phyloP scores from a whole-genome alignment of 2,888 invertebrate species.

The Eustalomyia histrio region DNA sequence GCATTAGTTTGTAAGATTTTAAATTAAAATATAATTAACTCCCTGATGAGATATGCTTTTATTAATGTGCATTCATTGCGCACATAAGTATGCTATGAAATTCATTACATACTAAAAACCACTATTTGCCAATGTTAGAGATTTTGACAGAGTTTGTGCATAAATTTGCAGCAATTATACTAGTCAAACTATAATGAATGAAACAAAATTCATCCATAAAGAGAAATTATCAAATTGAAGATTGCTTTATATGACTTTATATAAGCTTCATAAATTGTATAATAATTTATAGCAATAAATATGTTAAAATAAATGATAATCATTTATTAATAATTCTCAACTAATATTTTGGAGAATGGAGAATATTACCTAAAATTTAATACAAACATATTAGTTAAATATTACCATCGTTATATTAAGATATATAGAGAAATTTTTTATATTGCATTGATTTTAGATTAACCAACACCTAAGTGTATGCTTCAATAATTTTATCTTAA shows the following conservation, averaged over 20 bases:
- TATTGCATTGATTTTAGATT: not conserved
- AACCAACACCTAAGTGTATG: not conserved
- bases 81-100: not conserved
- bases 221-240: not conserved
- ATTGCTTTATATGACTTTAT: not conserved
- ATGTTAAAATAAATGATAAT: too few species aligned
- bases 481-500: not conserved
- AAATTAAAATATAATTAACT: not conserved
- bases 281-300: too few species aligned
- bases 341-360: too few species aligned
- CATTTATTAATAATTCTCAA: too few species aligned
- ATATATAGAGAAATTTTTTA: too few species aligned
- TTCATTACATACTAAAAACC: not conserved
- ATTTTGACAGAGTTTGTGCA: not conserved
- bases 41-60: conserved; percentile 9
- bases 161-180: not conserved
- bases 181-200: not conserved
- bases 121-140: not conserved
- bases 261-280: too few species aligned
- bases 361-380: too few species aligned
- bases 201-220: not conserved
- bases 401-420: too few species aligned
- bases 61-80: conserved; percentile 7
- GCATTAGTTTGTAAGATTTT: not conserved
- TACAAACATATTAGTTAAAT: too few species aligned